phyloP scores from a whole-genome alignment of 2,888 invertebrate species.

The Lepidocyrtinus sp. region DNA sequence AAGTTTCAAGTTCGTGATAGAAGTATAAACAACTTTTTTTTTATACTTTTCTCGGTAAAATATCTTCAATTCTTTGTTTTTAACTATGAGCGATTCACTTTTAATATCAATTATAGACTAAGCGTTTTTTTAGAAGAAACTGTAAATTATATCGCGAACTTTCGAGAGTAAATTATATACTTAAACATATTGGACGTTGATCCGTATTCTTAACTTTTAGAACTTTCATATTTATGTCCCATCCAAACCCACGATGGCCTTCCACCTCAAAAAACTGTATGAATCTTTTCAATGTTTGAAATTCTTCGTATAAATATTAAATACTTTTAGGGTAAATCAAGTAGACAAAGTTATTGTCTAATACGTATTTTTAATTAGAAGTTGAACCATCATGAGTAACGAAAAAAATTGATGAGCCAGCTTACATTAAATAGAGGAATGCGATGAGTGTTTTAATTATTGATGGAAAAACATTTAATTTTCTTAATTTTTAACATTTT shows the following conservation, averaged over 20 bases:
- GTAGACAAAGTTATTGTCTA: neutral
- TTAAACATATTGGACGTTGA: neutral
- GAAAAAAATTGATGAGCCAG: slow-evolving; percentile 19
- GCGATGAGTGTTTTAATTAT: neutral
- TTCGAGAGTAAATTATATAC: neutral
- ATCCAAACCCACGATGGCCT: slow-evolving; percentile 36
- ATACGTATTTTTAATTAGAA: neutral
- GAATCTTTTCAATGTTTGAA: slow-evolving; percentile 27
- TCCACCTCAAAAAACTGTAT: slow-evolving; percentile 37
- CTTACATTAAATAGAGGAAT: slow-evolving; percentile 1
- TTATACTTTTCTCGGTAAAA: neutral
- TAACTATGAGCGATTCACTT: neutral
- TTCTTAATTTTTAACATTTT: neutral
- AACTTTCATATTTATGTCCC: neutral
- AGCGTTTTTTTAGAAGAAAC: neutral
- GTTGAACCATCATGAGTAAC: neutral
- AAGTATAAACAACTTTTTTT: neutral
- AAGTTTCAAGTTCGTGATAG: neutral
- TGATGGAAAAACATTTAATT: neutral
- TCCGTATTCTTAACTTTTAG: neutral
- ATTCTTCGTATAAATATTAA: neutral
- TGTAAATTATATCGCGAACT: neutral
- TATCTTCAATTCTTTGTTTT: neutral
- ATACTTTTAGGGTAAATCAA: neutral
- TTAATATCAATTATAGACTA: neutral